Percentiles rank a stretch among this genome's conserved stretches.
phyloP scores from a whole-genome alignment of 2,888 invertebrate genomes.

The Epinotia demarniana region DNA sequence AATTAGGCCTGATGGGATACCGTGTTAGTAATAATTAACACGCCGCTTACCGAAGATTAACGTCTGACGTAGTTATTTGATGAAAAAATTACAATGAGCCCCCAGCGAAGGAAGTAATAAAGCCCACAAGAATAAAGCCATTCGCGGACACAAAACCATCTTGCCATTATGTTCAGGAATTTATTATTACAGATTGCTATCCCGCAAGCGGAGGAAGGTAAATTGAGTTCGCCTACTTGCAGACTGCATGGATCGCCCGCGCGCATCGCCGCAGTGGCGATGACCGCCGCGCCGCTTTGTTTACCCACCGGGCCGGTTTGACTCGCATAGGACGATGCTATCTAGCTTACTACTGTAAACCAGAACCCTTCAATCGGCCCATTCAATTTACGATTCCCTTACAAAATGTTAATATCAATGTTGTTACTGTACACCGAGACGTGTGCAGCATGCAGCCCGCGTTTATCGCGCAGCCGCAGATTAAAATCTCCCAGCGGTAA shows the following conservation, averaged over 20 bases:
- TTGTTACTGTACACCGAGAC: constrained; percentile 25
- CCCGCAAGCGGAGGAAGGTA: constrained; percentile 38
- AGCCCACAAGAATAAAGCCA: constrained; percentile 35
- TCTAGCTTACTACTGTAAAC: constrained; percentile 31
- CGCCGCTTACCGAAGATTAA: not conserved
- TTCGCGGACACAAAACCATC: constrained; percentile 37
- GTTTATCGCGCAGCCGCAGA: constrained; percentile 38
- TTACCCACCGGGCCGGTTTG: constrained; percentile 61
- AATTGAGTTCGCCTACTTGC: constrained; percentile 42
- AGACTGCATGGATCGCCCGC: constrained; percentile 46
- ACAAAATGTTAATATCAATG: constrained; percentile 18
- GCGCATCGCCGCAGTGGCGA: constrained; percentile 59
- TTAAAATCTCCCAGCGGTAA: constrained; percentile 44
- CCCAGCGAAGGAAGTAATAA: constrained; percentile 35
- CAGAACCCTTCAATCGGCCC: constrained; percentile 5
- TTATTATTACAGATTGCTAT: constrained; percentile 42
- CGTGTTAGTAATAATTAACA: constrained; percentile 33
- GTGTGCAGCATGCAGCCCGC: constrained; percentile 33
- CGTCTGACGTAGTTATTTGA: constrained; percentile 10
- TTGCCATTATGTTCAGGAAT: constrained; percentile 41
- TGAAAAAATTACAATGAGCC: constrained; percentile 26
- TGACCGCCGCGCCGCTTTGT: constrained; percentile 73
- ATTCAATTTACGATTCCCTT: constrained; percentile 18
- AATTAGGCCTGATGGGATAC: constrained; percentile 18
- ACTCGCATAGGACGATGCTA: constrained; percentile 16